phyloP scores from a whole-genome alignment of 2,113 vertebrate species.

The Istiophorus platypterus region DNA sequence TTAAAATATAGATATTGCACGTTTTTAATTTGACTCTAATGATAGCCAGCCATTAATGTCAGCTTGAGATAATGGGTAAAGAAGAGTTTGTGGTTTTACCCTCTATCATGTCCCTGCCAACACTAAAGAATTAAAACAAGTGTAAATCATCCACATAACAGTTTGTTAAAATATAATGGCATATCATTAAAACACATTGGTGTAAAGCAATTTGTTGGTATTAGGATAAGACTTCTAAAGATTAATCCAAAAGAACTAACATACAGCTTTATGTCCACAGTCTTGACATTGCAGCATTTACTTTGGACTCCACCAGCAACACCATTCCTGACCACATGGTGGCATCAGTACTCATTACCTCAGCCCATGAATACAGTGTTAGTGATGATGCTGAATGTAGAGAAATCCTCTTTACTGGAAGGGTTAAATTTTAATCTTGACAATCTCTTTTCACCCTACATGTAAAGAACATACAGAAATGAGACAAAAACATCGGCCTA shows the following conservation, averaged over 20 bases:
- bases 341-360: constrained; percentile 56
- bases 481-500: constrained; percentile 46
- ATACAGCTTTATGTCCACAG: background rate
- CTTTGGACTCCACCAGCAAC: background rate
- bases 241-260: background rate
- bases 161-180: background rate
- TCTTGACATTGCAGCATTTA: background rate
- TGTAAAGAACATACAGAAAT: constrained; percentile 39
- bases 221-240: background rate
- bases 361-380: background rate
- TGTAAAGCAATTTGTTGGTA: background rate
- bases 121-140: background rate
- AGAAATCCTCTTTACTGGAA: constrained; percentile 73
- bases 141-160: background rate
- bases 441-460: constrained; percentile 38
- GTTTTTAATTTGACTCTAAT: background rate
- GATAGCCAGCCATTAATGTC: too few relatives aligned
- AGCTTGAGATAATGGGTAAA: background rate
- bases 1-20: background rate
- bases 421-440: constrained; percentile 64
- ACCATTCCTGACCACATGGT: constrained; percentile 62
- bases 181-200: background rate
- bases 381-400: constrained; percentile 34
- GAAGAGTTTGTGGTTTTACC: too few relatives aligned
- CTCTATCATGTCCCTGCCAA: background rate